These are phyloP conservation scores for Kryptolebias ocellatus DNA, from an alignment of 2,797 vertebrate genomes.

Conservation along the genomic window DNA sequence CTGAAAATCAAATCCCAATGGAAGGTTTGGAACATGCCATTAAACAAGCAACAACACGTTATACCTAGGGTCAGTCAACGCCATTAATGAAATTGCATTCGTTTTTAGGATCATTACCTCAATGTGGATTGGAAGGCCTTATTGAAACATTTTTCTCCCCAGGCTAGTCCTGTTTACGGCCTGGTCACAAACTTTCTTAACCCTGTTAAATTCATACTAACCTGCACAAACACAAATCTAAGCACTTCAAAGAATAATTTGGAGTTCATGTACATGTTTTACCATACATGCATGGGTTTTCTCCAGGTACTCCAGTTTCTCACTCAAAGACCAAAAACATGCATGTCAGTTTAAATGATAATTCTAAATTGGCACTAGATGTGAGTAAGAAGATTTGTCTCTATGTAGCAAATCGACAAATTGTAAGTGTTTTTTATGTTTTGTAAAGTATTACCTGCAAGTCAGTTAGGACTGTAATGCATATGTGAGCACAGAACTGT, in stretches of 20 bases:
- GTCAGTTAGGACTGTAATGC: not conserved
- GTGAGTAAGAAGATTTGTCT: too few species aligned
- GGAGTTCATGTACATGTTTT: too few species aligned
- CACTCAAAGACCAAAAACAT: too few species aligned
- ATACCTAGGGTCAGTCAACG: slow-evolving; percentile 71
- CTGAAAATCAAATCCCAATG: slow-evolving; percentile 68
- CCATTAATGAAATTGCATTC: slow-evolving; percentile 76
- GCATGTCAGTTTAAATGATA: too few species aligned
- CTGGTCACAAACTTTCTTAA: slow-evolving; percentile 25
- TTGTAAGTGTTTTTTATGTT: too few species aligned
- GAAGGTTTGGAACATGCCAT: slow-evolving; percentile 67
- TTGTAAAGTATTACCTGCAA: not conserved
- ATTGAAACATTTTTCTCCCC: slow-evolving; percentile 47
- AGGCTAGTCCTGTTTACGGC: slow-evolving; percentile 26
- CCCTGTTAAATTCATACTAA: slow-evolving; percentile 28
- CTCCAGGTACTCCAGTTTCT: too few species aligned
- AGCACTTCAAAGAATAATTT: too few species aligned
- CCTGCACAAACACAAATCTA: slow-evolving; percentile 17
- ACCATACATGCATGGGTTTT: too few species aligned
- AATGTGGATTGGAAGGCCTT: slow-evolving; percentile 56
- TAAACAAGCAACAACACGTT: slow-evolving; percentile 71
- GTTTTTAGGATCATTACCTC: slow-evolving; percentile 79
- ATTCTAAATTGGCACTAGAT: too few species aligned
- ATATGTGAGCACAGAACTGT: too few species aligned
- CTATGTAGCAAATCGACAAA: too few species aligned